Evolutionary conservation across 2,113 vertebrate genomes (phyloP).

Genomic region (Trochalopteron elliotii): DNA sequence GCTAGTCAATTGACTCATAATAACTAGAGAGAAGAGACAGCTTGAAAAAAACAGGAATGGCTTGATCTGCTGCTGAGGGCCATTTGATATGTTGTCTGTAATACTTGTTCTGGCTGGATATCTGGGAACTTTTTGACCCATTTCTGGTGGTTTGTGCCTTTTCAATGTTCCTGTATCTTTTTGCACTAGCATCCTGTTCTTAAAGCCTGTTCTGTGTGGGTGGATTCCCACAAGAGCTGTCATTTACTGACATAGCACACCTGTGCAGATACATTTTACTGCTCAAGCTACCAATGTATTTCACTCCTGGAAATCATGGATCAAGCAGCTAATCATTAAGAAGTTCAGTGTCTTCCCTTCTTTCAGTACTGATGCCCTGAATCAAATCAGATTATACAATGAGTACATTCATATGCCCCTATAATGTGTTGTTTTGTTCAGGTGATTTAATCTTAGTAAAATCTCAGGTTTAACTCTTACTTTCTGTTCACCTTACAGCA

Average conservation of each 20-base stretch:
- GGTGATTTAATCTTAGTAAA: background rate
- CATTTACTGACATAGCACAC: background rate
- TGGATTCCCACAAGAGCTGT: background rate
- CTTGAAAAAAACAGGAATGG: background rate
- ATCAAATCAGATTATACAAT: background rate
- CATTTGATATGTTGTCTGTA: background rate
- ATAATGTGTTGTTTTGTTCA: background rate
- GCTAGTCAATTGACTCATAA: background rate
- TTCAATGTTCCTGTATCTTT: background rate
- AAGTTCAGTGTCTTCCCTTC: background rate
- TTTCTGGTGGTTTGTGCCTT: background rate
- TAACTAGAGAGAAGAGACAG: background rate
- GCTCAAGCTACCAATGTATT: background rate
- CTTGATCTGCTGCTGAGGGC: background rate
- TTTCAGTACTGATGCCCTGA: background rate
- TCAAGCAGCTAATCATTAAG: background rate
- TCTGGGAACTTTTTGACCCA: background rate
- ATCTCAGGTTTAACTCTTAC: background rate
- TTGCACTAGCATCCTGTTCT: background rate
- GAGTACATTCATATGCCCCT: background rate
- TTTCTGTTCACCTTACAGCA: constrained; percentile 67
- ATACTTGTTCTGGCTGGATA: background rate
- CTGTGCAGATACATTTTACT: background rate
- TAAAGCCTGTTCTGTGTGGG: background rate
- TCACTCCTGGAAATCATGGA: background rate